Percentiles rank a stretch among this genome's conserved stretches.
Conservation (phyloP, 1,140 invertebrate genomes). For the Penaeus indicus region DNA sequence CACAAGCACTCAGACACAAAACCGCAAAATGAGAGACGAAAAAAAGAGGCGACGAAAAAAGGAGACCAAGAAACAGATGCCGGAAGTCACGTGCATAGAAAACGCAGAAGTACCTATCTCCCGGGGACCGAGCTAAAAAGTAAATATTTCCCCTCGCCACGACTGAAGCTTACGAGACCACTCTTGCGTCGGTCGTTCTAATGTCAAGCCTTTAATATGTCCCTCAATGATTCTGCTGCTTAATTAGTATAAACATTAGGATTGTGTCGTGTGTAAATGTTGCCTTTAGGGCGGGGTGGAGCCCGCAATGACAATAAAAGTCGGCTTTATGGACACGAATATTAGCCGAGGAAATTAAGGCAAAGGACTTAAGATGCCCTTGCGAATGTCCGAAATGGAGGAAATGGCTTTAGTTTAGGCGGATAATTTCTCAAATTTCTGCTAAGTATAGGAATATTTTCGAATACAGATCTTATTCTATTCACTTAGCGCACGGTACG, state of each 20-base stretch:
- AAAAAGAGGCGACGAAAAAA: neutral
- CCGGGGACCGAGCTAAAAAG: no score
- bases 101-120: neutral
- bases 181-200: no score
- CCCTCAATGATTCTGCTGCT: constrained; percentile 54
- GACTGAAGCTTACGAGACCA: no score
- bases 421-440: no score
- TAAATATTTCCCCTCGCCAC: no score
- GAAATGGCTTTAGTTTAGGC: constrained; percentile 3
- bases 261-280: constrained; percentile 63
- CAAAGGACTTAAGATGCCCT: constrained; percentile 54
- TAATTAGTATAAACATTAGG: constrained; percentile 63
- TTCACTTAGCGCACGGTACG: no score
- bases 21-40: neutral
- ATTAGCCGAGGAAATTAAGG: constrained; percentile 62
- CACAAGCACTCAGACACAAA: neutral
- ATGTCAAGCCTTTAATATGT: constrained; percentile 38
- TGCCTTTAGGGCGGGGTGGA: constrained; percentile 60
- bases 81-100: constrained; percentile 17
- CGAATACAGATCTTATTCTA: no score
- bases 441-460: no score
- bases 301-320: constrained; percentile 63
- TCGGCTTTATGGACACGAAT: constrained; percentile 61
- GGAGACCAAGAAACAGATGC: neutral
- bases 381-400: constrained; percentile 25